These are phyloP conservation scores for Tiliqua scincoides DNA, from an alignment of 2,113 vertebrate species.

Conservation along the genomic window DNA sequence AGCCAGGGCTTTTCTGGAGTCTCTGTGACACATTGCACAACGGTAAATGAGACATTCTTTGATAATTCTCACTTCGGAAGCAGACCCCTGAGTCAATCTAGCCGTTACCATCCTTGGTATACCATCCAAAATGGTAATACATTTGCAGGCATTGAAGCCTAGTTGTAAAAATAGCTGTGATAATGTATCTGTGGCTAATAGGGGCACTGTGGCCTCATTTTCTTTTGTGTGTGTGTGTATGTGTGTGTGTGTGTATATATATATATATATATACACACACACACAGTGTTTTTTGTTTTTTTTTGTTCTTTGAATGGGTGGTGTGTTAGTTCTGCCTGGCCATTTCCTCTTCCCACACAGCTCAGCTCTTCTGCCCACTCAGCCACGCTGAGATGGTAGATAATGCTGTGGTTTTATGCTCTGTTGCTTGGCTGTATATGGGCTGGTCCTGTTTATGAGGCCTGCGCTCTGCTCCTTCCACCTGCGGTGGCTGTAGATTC, in stretches of 20 bases:
- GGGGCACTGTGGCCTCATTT: not conserved
- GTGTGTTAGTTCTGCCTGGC: not conserved
- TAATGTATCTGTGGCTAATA: not conserved
- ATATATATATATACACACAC: too few relatives aligned
- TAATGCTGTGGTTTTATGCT: slow-evolving; percentile 28
- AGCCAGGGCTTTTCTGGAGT: not conserved
- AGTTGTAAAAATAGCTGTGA: not conserved
- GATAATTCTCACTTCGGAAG: not conserved
- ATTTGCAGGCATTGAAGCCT: not conserved
- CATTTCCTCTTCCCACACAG: slow-evolving; percentile 9
- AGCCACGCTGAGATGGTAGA: slow-evolving; percentile 18
- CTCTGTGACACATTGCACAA: not conserved
- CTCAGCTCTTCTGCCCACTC: slow-evolving; percentile 21
- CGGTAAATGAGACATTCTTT: not conserved
- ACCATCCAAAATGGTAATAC: not conserved
- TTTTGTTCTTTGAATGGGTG: not conserved
- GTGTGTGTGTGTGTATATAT: too few relatives aligned
- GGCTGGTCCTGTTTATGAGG: slow-evolving; percentile 19
- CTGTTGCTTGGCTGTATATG: not conserved
- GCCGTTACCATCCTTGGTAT: not conserved
- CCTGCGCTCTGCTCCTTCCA: not conserved
- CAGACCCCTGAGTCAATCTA: not conserved
- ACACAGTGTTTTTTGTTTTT: too few relatives aligned
- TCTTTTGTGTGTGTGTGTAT: not conserved
- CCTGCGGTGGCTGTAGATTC: not conserved